Base-by-base conservation (phyloP, 2,797 vertebrate species). In the Adrianichthys oophorus region DNA sequence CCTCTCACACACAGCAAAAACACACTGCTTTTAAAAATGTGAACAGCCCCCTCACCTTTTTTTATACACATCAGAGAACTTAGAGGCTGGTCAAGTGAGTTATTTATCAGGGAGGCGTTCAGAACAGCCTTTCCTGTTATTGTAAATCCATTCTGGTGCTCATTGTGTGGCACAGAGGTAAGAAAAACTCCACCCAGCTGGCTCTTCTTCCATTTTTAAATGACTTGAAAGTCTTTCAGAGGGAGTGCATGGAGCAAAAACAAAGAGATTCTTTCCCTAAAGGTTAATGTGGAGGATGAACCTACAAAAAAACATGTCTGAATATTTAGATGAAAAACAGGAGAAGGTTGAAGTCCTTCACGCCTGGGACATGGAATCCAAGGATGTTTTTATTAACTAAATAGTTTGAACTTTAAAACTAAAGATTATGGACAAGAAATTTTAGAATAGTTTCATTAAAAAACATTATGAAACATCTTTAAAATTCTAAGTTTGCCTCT, bases 111-210 rank as follows among this genome's bases (percentile, higher is more conserved):
- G 68, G 65, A 67, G 48, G 47, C 62, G 59, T 14, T 40, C 50
- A 19, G 56, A 62, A 41, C 48, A 0, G 44, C 48, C 51, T 67
- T 87, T 86, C 85, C 85, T 84, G 84, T 51, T 23, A 89, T 89
- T 88, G 87, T 88, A 50, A 63, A 14, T 62, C 17, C 4, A 0
- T 23, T 74, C 56, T 64, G 56, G 40, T 13, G 17, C 37, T 65
- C 55, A 79, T 70, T 79, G 74, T 77, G 10, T 18, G 47, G 66
- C 2, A 65, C 56, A 72, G 53, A 76, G 32, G 32, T 37, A 12
- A 10, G 4, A 37, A 37, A 37, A 70, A 48, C 75, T 53, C 21
- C 78, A 67, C 80, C 78, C 86, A 60, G 18, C 37, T 8, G 21
- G 40, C 14, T 50, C 52, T 64, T 55, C 58, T 63, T 59, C 72